phyloP scores from a whole-genome alignment of 2,113 vertebrate species.

The human region GRCh38 chr4:57041001-57041500 shows the following conservation, averaged over 20 bases:
- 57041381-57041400: not conserved
- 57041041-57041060: not conserved
- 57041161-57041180: not conserved
- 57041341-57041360: not conserved
- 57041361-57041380: not conserved
- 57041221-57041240: slow-evolving; percentile 14
- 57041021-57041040: not conserved
- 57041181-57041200: not conserved
- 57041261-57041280: slow-evolving; percentile 6
- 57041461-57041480: not conserved
- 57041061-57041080: not conserved
- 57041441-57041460: not conserved
- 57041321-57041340: not conserved
- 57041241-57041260: slow-evolving; percentile 34
- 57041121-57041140: not conserved
- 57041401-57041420: not conserved
- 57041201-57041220: slow-evolving; percentile 51
- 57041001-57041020: not conserved
- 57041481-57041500: not conserved
- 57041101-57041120: not conserved
- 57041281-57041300: not conserved
- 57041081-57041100: not conserved
- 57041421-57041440: not conserved
- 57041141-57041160: slow-evolving; percentile 17
- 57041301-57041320: not conserved